A percentile compares a stretch with the other conserved stretches of the same genome.
These are phyloP conservation scores for Protonibea diacanthus DNA, from an alignment of 2,797 vertebrate genomes.

Conservation along the genomic window DNA sequence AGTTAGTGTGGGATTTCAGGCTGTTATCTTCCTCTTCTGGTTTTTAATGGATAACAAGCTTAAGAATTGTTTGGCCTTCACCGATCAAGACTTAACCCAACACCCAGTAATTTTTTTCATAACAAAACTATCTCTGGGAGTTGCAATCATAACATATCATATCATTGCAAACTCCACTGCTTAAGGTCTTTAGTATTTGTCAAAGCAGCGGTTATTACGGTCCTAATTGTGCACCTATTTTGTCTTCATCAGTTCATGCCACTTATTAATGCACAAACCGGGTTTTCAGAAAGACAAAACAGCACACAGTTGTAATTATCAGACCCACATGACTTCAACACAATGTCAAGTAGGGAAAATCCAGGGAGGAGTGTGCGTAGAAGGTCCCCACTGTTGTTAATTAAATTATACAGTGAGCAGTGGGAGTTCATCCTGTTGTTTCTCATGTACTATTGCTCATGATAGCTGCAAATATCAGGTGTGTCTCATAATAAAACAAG, in stretches of 20 bases:
- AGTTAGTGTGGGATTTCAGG: not conserved
- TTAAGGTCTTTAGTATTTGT: slow-evolving; percentile 28
- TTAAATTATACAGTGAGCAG: slow-evolving; percentile 66
- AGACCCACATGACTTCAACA: slow-evolving; percentile 49
- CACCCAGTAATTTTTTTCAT: not conserved
- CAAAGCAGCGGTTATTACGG: slow-evolving; percentile 33
- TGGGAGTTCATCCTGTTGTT: slow-evolving; percentile 59
- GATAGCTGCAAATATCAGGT: slow-evolving; percentile 45
- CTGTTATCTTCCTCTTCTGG: not conserved
- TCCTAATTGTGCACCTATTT: slow-evolving; percentile 42
- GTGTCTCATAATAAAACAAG: slow-evolving; percentile 51
- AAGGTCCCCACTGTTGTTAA: slow-evolving; percentile 68
- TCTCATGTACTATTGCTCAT: slow-evolving; percentile 28
- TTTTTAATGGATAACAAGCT: slow-evolving; percentile 7
- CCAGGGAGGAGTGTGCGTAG: slow-evolving; percentile 50
- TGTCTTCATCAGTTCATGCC: slow-evolving; percentile 28
- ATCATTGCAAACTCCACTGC: slow-evolving; percentile 10
- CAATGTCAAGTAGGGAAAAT: slow-evolving; percentile 50
- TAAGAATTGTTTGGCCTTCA: slow-evolving; percentile 1
- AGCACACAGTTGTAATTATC: slow-evolving; percentile 54
- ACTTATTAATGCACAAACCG: slow-evolving; percentile 35
- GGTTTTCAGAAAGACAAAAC: slow-evolving; percentile 28
- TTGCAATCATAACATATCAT: slow-evolving; percentile 2
- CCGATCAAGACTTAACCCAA: slow-evolving; percentile 1
- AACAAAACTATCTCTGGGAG: slow-evolving; percentile 17